phyloP scores from a whole-genome alignment of 2,113 vertebrate species.

The Perca flavescens region DNA sequence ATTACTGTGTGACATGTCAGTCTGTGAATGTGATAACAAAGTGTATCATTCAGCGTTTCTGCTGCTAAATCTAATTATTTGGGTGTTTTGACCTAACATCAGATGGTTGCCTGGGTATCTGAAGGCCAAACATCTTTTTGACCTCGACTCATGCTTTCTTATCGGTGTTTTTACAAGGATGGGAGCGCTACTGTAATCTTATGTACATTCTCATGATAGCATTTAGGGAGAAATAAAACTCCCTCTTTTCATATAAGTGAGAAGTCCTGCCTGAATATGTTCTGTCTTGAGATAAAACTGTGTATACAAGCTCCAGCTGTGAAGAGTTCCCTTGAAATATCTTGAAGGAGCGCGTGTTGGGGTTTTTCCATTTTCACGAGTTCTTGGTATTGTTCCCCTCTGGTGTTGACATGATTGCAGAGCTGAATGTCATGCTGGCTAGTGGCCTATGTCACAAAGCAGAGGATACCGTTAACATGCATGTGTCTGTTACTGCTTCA shows the following conservation, averaged over 20 bases:
- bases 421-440: conserved; percentile 53
- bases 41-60: conserved; percentile 2
- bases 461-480: neutral
- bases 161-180: conserved; percentile 55
- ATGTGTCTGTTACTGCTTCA: neutral
- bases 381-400: neutral
- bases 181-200: conserved; percentile 42
- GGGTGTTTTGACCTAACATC: conserved; percentile 36
- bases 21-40: conserved; percentile 31
- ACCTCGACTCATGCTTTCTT: conserved; percentile 52
- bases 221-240: neutral
- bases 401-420: conserved; percentile 58
- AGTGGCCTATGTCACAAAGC: conserved; percentile 35
- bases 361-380: conserved; percentile 40
- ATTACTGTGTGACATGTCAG: conserved; percentile 25
- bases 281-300: conserved; percentile 6
- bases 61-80: conserved; percentile 22
- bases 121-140: conserved; percentile 31
- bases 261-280: neutral
- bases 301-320: conserved; percentile 2
- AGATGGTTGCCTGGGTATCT: conserved; percentile 41
- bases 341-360: neutral
- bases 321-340: neutral
- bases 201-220: conserved; percentile 30
- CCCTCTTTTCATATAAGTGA: neutral